phyloP scores from a whole-genome alignment of 2,113 vertebrate species.

The Eptesicus fuscus region DNA sequence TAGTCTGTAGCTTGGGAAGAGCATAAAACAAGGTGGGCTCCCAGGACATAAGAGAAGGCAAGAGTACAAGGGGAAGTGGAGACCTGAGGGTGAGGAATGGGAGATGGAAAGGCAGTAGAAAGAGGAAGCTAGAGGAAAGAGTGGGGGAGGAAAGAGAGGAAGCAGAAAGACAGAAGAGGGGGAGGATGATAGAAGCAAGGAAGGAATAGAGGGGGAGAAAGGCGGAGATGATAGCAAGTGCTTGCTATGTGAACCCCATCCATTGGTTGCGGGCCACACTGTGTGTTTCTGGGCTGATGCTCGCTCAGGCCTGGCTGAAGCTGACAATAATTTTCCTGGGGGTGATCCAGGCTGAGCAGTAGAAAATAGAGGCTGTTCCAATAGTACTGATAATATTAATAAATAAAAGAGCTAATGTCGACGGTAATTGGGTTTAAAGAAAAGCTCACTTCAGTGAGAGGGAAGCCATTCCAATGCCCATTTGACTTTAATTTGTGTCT shows the following conservation, averaged over 20 bases:
- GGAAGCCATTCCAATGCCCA: neutral
- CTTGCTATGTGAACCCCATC: no score
- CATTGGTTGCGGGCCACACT: neutral
- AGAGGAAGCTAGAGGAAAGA: neutral
- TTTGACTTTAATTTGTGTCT: neutral
- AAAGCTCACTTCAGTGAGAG: neutral
- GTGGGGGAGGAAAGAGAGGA: neutral
- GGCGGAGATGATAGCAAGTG: rapidly evolving
- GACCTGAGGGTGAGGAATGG: neutral
- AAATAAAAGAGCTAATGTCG: slow-evolving; percentile 18
- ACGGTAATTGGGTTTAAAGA: slow-evolving; percentile 16
- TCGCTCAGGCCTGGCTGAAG: neutral
- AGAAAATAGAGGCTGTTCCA: slow-evolving; percentile 30
- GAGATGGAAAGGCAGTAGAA: neutral
- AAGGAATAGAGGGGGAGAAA: neutral
- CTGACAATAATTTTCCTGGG: neutral
- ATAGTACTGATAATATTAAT: slow-evolving; percentile 16
- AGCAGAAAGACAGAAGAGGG: neutral
- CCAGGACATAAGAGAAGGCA: neutral
- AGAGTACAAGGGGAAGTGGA: neutral
- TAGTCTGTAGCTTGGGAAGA: neutral
- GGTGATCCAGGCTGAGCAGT: neutral
- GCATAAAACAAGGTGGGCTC: neutral
- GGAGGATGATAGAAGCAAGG: neutral
- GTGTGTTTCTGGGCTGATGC: neutral